Conservation (phyloP, 2,888 invertebrate species). For the Drosophila anomalata region DNA sequence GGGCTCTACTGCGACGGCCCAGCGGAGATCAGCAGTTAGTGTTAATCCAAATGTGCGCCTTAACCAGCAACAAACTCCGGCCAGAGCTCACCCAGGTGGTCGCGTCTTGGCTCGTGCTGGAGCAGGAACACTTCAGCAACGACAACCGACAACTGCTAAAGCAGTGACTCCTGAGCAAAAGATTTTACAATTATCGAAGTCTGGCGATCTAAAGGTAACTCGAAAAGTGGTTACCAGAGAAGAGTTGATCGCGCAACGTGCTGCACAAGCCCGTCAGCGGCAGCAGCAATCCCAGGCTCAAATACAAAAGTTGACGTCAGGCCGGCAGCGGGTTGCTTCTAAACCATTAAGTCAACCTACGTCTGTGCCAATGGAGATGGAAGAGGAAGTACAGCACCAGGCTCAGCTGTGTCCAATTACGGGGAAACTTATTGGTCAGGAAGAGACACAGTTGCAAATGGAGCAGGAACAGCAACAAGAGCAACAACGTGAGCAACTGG, state of each 20-base stretch:
- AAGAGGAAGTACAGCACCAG: conserved; percentile 76
- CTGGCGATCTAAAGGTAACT: conserved; percentile 84
- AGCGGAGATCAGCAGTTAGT: conserved; percentile 59
- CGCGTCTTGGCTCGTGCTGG: conserved; percentile 38
- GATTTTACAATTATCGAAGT: conserved; percentile 85
- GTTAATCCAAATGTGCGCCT: conserved; percentile 25
- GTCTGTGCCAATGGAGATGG: conserved; percentile 55
- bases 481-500: conserved; percentile 73
- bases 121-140: conserved; percentile 53
- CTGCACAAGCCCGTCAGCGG: conserved; percentile 65
- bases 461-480: conserved; percentile 77
- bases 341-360: conserved; percentile 45
- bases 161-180: conserved; percentile 83
- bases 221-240: conserved; percentile 84
- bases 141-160: conserved; percentile 48
- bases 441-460: conserved; percentile 84
- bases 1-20: conserved; percentile 42
- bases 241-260: conserved; percentile 71
- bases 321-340: conserved; percentile 85
- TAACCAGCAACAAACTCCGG: conserved; percentile 10
- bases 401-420: conserved; percentile 89
- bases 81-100: conserved; percentile 21
- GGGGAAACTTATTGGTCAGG: conserved; percentile 85
- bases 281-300: conserved; percentile 64
- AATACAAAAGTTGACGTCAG: conserved; percentile 22